Evolutionary conservation across 2,113 vertebrate genomes (phyloP), one percentile per base, ranked within the genome.

Genomic region (Gadus macrocephalus): DNA sequence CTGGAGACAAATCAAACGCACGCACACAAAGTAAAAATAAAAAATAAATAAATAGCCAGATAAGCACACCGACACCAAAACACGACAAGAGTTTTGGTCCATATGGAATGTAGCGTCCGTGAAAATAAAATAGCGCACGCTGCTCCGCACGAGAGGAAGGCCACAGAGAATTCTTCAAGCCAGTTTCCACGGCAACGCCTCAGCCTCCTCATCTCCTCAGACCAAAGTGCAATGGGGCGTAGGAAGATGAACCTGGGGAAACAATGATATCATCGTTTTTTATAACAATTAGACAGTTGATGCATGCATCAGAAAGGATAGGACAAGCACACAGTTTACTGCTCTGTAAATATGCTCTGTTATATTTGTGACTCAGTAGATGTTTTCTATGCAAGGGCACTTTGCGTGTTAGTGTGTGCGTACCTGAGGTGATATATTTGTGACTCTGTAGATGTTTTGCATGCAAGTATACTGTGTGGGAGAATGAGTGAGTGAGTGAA

Each of bases 141-240:
- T 76, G 70, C 92, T 91, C 73, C 88, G 92, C 85, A 86, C 84
- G 68, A 90, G 85, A 90, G 42, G 91, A 94, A 95, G 92, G 92
- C 86, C 92, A 89, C 91, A 78, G 88, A 83, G 89, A 17, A 89
- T 81, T 90, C 86, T 85, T 91, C 89, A 93, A 92, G 88, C 90
- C 81, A 83, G 71, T 66, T 70, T 82, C 75, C 75, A 77, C 79
- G 84, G 84, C 80, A 70, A 79, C 67, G 78, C 66, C 80, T 85
- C 55, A 65, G 76, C 64, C 60, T 86, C 15, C 55, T 86, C 95
- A 98, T 94, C 96, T 95, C 92, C 96, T 94, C 82, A 94, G 89
- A 81, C 93, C 93, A 81, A 89, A 84, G 86, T 98, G 94, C 91
- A 94, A 83, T 67, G 94, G 95, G 84, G 92, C 86, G 71, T 93